phyloP scores from a whole-genome alignment of 2,797 vertebrate species.

The Epinephelus awoara region DNA sequence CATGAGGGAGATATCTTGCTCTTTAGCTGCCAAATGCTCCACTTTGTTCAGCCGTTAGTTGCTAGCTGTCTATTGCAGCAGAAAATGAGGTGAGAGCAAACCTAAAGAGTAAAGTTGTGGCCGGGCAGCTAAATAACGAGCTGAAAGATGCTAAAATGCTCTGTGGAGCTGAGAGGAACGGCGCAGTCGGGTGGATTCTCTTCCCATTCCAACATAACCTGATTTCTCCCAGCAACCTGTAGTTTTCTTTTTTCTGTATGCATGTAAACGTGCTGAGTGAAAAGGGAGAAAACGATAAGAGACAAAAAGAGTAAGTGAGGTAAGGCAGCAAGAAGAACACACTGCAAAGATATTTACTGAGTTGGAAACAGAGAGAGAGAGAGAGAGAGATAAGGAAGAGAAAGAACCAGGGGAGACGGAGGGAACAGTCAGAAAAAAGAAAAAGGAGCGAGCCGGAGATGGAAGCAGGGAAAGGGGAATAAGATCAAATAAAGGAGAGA shows the following conservation, averaged over 20 bases:
- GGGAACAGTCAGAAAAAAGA: constrained; percentile 30
- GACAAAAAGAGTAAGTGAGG: constrained; percentile 1
- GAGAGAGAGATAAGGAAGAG: constrained; percentile 26
- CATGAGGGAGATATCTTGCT: background rate
- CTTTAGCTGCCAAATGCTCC: background rate
- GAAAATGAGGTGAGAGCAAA: constrained; percentile 2
- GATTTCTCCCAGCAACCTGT: constrained; percentile 8
- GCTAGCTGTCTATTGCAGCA: background rate
- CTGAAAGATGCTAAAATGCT: background rate
- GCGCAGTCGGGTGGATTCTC: background rate
- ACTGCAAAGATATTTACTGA: constrained; percentile 59
- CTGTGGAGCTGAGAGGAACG: background rate
- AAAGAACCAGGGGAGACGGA: constrained; percentile 8
- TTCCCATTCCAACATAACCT: constrained; percentile 15
- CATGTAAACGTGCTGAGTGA: constrained; percentile 19
- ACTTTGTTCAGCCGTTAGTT: background rate
- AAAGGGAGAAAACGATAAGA: background rate
- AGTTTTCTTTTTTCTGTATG: background rate
- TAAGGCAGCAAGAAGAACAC: constrained; percentile 70
- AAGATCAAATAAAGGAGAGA: constrained; percentile 68
- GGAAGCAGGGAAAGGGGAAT: constrained; percentile 48
- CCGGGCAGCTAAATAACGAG: background rate
- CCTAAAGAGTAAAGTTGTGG: background rate
- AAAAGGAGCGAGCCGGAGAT: constrained; percentile 37
- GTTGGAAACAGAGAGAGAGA: constrained; percentile 57